Conservation (phyloP, 2,888 invertebrate genomes). For the Gymnosoma rotundatum region DNA sequence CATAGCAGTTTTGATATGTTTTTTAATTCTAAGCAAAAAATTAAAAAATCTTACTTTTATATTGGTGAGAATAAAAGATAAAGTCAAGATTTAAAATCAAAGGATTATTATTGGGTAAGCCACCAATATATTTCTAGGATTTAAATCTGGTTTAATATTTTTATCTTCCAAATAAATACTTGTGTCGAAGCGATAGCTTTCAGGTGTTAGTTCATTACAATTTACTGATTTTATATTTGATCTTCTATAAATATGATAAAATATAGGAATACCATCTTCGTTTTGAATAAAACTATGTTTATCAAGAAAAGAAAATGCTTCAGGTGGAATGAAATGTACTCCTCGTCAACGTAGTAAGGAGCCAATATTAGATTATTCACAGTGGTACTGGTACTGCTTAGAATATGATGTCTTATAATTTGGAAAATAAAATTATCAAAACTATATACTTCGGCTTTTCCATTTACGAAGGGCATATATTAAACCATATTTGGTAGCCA, state of each 20-base stretch:
- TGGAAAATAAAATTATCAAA: background rate
- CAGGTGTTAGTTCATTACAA: background rate
- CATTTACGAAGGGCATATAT: constrained; percentile 30
- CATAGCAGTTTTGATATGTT: background rate
- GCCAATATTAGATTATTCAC: background rate
- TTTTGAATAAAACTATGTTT: background rate
- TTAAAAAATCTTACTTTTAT: background rate
- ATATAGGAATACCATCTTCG: too few relatives aligned
- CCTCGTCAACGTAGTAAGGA: background rate
- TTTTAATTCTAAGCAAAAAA: background rate
- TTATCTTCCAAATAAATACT: background rate
- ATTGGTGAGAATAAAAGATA: background rate
- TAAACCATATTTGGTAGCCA: constrained; percentile 35
- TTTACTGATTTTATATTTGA: background rate
- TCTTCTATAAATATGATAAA: background rate
- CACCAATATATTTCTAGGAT: background rate
- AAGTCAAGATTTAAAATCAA: background rate
- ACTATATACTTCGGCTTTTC: background rate
- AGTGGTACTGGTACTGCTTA: background rate
- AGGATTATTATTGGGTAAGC: background rate
- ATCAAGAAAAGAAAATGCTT: background rate
- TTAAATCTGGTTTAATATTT: background rate
- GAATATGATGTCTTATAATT: background rate
- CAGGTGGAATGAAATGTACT: background rate
- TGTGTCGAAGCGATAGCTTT: background rate